Conservation (phyloP, 2,888 invertebrate genomes). For the Eilema depressum region DNA sequence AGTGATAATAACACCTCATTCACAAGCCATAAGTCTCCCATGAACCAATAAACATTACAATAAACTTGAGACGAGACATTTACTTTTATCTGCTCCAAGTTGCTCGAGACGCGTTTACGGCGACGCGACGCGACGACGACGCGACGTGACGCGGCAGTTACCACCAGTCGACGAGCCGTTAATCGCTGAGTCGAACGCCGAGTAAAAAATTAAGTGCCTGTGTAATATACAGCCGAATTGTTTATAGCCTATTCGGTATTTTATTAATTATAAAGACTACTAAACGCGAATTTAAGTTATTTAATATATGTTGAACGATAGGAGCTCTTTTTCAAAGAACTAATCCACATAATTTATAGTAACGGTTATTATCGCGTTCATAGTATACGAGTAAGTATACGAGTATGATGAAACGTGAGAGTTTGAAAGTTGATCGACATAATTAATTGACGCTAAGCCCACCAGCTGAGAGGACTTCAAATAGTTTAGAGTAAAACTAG, state of each 20-base stretch:
- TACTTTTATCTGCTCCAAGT: conserved; percentile 43
- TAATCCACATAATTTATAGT: too few species aligned
- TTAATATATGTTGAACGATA: background rate
- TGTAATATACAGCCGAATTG: conserved; percentile 19
- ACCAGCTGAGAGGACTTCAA: background rate
- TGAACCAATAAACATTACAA: conserved; percentile 13
- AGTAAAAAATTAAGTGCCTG: conserved; percentile 22
- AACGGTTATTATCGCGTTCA: too few species aligned
- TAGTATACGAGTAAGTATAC: too few species aligned
- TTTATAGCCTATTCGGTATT: conserved; percentile 16
- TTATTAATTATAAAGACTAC: conserved; percentile 4
- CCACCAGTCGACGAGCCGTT: conserved; percentile 31
- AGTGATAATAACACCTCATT: background rate
- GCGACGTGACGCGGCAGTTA: background rate
- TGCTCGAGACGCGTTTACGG: conserved; percentile 22
- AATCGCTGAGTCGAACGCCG: conserved; percentile 30
- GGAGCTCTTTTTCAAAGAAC: too few species aligned
- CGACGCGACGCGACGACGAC: background rate
- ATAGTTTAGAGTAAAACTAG: background rate
- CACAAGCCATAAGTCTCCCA: background rate
- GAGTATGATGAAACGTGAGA: too few species aligned
- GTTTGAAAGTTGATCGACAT: too few species aligned
- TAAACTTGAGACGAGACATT: conserved; percentile 7
- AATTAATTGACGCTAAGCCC: background rate
- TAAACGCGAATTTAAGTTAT: background rate